A percentile compares a stretch with the other conserved stretches of the same genome.
phyloP scores from a whole-genome alignment of 2,113 vertebrate species.

The Megaceryle maxima region DNA sequence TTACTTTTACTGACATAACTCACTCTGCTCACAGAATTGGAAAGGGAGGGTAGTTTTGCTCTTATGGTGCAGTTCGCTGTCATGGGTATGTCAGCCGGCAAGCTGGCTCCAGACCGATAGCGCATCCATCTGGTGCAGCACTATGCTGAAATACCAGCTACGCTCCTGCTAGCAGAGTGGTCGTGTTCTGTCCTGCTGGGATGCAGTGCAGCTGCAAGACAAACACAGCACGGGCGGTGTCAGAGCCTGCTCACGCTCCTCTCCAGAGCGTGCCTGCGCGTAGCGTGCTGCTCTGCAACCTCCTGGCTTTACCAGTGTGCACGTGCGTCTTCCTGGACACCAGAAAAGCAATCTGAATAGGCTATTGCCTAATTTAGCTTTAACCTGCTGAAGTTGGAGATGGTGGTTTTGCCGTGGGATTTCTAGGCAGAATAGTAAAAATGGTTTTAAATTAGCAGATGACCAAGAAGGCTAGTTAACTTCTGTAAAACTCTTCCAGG shows the following conservation, averaged over 20 bases:
- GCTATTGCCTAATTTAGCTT: not conserved
- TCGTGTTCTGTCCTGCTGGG: not conserved
- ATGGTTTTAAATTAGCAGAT: not conserved
- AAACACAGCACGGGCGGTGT: not conserved
- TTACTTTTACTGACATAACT: not conserved
- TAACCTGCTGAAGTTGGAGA: not conserved
- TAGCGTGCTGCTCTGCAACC: not conserved
- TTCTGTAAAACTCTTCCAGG: not conserved
- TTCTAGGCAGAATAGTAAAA: constrained; percentile 1
- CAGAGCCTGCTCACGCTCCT: not conserved
- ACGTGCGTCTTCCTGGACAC: not conserved
- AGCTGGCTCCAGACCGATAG: not conserved
- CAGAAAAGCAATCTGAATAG: not conserved
- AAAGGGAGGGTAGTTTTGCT: not conserved
- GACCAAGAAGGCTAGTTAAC: not conserved
- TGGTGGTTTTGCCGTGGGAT: not conserved
- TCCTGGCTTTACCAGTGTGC: not conserved
- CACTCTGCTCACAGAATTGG: not conserved
- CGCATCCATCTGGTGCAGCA: not conserved
- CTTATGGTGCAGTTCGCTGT: not conserved
- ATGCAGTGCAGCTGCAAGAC: not conserved
- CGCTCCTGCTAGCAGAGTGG: not conserved
- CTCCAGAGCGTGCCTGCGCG: not conserved
- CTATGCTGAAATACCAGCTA: not conserved
- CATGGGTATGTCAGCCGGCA: not conserved